These are phyloP conservation scores for Cherax quadricarinatus DNA, from an alignment of 1,140 invertebrate species.

Conservation along the genomic window DNA sequence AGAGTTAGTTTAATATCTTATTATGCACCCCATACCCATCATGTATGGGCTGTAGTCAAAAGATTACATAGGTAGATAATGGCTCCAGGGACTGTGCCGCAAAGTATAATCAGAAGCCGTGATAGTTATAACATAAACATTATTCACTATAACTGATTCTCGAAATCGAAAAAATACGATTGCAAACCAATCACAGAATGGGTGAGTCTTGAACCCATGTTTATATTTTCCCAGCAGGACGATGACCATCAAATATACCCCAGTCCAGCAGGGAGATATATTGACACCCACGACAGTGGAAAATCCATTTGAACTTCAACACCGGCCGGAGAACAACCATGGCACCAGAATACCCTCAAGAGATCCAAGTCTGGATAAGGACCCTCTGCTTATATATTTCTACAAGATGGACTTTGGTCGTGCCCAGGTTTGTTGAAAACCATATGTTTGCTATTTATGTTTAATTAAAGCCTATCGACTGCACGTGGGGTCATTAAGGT, in stretches of 20 bases:
- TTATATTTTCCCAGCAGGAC: background rate
- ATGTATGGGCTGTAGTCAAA: too few relatives aligned
- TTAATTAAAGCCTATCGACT: background rate
- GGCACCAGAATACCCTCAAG: background rate
- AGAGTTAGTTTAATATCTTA: too few relatives aligned
- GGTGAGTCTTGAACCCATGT: too few relatives aligned
- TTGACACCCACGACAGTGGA: background rate
- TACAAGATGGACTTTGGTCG: slow-evolving; percentile 40
- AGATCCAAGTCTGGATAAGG: background rate
- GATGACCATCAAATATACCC: background rate
- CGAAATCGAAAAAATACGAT: too few relatives aligned
- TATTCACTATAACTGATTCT: too few relatives aligned
- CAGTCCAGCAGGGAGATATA: background rate
- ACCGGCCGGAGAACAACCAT: background rate
- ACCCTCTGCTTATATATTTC: slow-evolving; percentile 19
- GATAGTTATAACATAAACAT: too few relatives aligned
- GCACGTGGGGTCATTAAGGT: too few relatives aligned
- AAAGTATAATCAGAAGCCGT: too few relatives aligned
- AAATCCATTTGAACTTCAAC: background rate
- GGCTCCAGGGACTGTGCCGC: too few relatives aligned
- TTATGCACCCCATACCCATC: too few relatives aligned
- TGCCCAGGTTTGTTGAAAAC: slow-evolving; percentile 22
- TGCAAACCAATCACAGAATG: too few relatives aligned
- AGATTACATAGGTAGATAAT: too few relatives aligned
- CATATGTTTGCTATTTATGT: background rate